Evolutionary conservation across 2,888 invertebrate genomes (phyloP).

Genomic region (Spilarctia lutea): DNA sequence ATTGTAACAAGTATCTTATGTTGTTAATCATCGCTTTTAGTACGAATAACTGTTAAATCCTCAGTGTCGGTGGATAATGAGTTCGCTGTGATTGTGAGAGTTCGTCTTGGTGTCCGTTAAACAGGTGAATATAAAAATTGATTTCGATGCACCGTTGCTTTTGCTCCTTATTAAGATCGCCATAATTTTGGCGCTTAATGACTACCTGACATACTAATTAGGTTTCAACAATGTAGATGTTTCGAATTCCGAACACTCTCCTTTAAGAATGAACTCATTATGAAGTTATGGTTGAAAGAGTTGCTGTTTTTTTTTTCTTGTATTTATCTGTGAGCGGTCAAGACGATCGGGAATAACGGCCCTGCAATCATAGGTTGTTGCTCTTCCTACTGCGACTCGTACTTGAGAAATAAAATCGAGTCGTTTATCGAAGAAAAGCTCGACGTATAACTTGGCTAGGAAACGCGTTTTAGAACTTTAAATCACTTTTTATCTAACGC

Average conservation of each 20-base stretch:
- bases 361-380: constrained; percentile 86
- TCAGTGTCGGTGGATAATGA: constrained; percentile 82
- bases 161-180: constrained; percentile 51
- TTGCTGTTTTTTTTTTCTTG: constrained; percentile 56
- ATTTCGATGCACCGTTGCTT: constrained; percentile 66
- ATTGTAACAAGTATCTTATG: constrained; percentile 42
- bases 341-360: constrained; percentile 83
- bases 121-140: constrained; percentile 80
- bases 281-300: constrained; percentile 54
- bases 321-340: constrained; percentile 74
- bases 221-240: constrained; percentile 38
- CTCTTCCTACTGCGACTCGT: constrained; percentile 77
- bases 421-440: constrained; percentile 67
- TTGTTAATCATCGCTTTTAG: constrained; percentile 72
- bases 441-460: constrained; percentile 43
- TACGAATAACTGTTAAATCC: constrained; percentile 80
- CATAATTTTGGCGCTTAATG: constrained; percentile 49
- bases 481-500: constrained; percentile 42
- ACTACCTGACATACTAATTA: constrained; percentile 54
- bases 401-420: constrained; percentile 70
- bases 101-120: constrained; percentile 74
- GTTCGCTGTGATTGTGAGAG: constrained; percentile 81
- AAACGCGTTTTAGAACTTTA: constrained; percentile 47
- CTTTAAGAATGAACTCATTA: constrained; percentile 44
- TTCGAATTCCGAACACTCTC: constrained; percentile 34